A percentile compares a stretch with the other conserved stretches of the same genome.
These are phyloP conservation scores for Adelognathus sp. DNA, from an alignment of 2,888 invertebrate species.

Conservation along the genomic window DNA sequence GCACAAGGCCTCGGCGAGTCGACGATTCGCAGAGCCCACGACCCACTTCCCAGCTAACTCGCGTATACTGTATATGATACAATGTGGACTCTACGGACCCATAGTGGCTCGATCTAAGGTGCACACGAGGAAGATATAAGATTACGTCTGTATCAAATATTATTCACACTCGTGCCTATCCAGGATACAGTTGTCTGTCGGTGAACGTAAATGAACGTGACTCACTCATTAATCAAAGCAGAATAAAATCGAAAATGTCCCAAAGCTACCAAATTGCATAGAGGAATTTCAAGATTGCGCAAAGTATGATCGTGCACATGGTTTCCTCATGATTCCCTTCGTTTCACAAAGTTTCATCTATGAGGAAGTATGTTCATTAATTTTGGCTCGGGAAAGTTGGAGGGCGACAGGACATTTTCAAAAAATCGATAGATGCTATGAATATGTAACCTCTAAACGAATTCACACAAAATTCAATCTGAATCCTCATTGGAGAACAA, in stretches of 20 bases:
- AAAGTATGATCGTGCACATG: too few species aligned
- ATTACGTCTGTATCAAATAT: neutral
- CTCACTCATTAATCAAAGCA: neutral
- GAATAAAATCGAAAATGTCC: neutral
- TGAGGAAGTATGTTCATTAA: too few species aligned
- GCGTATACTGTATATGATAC: neutral
- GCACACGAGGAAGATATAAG: neutral
- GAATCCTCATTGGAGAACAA: too few species aligned
- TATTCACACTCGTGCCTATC: neutral
- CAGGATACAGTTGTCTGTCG: neutral
- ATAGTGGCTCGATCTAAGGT: neutral
- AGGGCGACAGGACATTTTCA: too few species aligned
- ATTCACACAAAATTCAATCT: too few species aligned
- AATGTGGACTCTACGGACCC: neutral
- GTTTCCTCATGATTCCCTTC: too few species aligned
- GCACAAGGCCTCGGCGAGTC: constrained; percentile 64
- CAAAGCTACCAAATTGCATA: neutral
- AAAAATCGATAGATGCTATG: too few species aligned
- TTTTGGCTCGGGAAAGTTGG: too few species aligned
- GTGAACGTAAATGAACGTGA: neutral
- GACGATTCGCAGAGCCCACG: constrained; percentile 61
- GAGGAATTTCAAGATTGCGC: too few species aligned
- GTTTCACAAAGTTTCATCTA: too few species aligned
- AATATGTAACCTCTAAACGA: too few species aligned
- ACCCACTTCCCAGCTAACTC: constrained; percentile 58